Evolutionary conservation across 2,888 invertebrate genomes (phyloP).

Genomic region (Lasioglossum figueresi): DNA sequence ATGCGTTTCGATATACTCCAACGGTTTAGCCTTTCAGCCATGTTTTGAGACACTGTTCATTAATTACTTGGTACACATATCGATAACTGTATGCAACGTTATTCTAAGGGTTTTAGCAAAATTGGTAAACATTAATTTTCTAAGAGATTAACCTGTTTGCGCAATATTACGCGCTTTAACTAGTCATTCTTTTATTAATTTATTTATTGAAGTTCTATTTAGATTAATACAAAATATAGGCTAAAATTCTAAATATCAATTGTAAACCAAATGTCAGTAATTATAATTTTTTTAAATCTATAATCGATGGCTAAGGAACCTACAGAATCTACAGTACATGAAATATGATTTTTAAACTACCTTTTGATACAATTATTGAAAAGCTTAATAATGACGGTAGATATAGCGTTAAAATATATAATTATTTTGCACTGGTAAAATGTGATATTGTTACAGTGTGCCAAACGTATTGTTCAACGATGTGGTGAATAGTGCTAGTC

Average conservation of each 20-base stretch:
- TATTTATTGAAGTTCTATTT: not conserved
- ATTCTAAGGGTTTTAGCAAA: not conserved
- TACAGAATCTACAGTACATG: no score
- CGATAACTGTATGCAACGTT: not conserved
- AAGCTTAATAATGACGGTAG: not conserved
- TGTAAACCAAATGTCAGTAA: no score
- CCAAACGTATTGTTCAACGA: not conserved
- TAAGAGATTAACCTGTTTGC: not conserved
- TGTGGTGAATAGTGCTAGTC: not conserved
- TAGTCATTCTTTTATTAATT: not conserved
- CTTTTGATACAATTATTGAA: not conserved
- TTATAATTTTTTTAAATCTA: not conserved
- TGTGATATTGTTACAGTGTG: not conserved
- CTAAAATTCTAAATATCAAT: not conserved
- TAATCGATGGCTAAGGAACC: not conserved
- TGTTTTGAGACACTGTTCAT: conserved; percentile 8
- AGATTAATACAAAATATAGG: not conserved
- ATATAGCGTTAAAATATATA: not conserved
- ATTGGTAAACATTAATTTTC: not conserved
- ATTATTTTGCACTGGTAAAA: not conserved
- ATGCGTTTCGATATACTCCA: conserved; percentile 49
- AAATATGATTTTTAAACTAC: no score
- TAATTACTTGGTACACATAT: not conserved
- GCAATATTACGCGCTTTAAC: not conserved
- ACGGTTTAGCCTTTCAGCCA: conserved; percentile 48